Evolutionary conservation across 2,797 vertebrate genomes (phyloP).

Genomic region (Botia almorhae): DNA sequence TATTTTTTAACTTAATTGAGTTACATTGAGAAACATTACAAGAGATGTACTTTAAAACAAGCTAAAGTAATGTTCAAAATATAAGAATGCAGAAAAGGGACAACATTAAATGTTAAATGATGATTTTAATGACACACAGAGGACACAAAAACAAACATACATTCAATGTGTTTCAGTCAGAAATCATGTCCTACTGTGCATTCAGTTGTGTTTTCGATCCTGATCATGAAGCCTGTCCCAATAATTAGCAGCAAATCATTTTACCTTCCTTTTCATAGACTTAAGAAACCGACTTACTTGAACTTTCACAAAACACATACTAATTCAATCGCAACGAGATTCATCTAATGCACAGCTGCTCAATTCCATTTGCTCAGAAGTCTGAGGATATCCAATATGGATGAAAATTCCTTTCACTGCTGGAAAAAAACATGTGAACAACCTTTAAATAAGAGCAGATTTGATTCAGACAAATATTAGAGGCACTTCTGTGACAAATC

Average conservation of each 20-base stretch:
- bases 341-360: constrained; percentile 2
- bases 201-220: constrained; percentile 12
- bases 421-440: background rate
- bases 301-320: constrained; percentile 28
- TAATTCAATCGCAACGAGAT: constrained; percentile 10
- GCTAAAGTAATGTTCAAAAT: background rate
- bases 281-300: constrained; percentile 10
- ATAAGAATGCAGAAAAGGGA: background rate
- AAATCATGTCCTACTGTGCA: constrained; percentile 36
- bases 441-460: background rate
- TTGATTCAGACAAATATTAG: constrained; percentile 2
- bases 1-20: too few relatives aligned
- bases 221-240: background rate
- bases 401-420: constrained; percentile 11
- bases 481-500: background rate
- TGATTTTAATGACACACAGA: constrained; percentile 13
- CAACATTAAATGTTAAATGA: background rate
- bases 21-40: too few relatives aligned
- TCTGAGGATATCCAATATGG: constrained; percentile 40
- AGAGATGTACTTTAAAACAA: too few relatives aligned
- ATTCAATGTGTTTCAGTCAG: constrained; percentile 30
- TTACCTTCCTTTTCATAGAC: constrained; percentile 19
- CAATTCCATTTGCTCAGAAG: constrained; percentile 27
- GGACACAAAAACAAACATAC: background rate
- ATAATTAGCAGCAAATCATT: background rate